Evolutionary conservation across 2,113 vertebrate genomes (phyloP), one percentile per base, ranked within the genome.

Genomic region (Pseudonaja textilis): DNA sequence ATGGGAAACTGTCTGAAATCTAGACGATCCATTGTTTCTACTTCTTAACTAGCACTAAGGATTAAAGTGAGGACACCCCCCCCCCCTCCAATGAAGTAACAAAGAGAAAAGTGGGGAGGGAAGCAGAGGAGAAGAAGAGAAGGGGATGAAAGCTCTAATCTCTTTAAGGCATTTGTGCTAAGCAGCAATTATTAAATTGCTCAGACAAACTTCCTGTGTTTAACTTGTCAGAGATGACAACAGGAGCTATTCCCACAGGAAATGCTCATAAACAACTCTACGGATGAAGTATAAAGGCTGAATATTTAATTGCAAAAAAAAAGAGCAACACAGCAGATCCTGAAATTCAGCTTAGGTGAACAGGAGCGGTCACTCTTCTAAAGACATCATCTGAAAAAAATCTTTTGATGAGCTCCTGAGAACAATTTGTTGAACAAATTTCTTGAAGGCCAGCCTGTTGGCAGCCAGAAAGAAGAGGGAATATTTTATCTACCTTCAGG

Each of bases 401-500:
- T 92, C 69, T 61, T 9, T 45, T n/a, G 57, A 39, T 86, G 0
- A 93, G 39, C 89, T 93, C 87, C 90, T 54, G 64, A 93, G 69
- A 1, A 5, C 0, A 90, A 90, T 5, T 89, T 94, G 22, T 52
- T 87, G 47, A 93, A 88, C 90, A 95, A 92, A 91, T 42, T 61
- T 91, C 92, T 91, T 94, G 45, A 95, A 22, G 88, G 39, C 9
- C 29, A 0, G 95, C 52, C 86, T 92, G 52, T 47, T 93, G 55
- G 89, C 89, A 94, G 92, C 92, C 56, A 90, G 10, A 29, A 26
- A 56, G 81, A 50, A 22, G 42, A 20, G 34, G 20, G 90, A 89
- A 89, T 11, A 91, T 92, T 86, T 34, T 20, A 93, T 64, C 88
- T 94, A 99, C 99, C 98, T 99, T 99, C 2, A 99, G 98, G 93